A percentile compares a stretch with the other conserved stretches of the same genome.
Conservation (phyloP, 2,113 vertebrate genomes). For the Neotoma lepida region DNA sequence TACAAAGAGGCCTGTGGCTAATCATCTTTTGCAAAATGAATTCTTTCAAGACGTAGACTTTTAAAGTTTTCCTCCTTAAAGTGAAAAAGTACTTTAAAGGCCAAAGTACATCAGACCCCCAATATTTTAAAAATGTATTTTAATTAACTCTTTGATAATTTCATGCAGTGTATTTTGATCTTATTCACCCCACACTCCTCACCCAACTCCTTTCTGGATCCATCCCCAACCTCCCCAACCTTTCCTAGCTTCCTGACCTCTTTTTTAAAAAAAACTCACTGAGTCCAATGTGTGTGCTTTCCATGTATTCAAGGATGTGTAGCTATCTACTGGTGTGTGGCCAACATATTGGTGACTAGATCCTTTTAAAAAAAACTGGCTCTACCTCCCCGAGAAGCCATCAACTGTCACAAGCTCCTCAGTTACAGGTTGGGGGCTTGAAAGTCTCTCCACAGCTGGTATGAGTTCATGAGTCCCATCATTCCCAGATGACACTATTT, state of each 20-base stretch:
- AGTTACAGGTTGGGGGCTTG: neutral
- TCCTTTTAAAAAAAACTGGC: neutral
- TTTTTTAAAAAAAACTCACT: neutral
- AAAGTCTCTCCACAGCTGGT: too few species aligned
- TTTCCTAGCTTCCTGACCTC: too few species aligned
- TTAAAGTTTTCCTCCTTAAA: conserved; percentile 16
- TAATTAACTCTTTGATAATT: neutral
- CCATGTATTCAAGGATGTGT: neutral
- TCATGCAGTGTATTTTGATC: neutral
- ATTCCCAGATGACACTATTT: neutral
- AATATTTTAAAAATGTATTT: neutral
- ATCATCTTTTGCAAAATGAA: conserved; percentile 41
- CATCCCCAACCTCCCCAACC: neutral
- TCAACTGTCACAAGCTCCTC: neutral
- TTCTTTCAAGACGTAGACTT: conserved; percentile 42
- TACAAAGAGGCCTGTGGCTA: conserved; percentile 15
- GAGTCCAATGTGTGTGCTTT: neutral
- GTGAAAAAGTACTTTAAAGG: conserved; percentile 21
- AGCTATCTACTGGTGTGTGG: neutral
- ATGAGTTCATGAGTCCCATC: neutral
- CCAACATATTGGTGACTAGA: neutral
- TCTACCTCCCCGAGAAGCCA: neutral
- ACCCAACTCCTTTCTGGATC: neutral
- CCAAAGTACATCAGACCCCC: neutral
- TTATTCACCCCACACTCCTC: neutral